phyloP scores from a whole-genome alignment of 2,888 invertebrate species.

The Vanessa cardui region DNA sequence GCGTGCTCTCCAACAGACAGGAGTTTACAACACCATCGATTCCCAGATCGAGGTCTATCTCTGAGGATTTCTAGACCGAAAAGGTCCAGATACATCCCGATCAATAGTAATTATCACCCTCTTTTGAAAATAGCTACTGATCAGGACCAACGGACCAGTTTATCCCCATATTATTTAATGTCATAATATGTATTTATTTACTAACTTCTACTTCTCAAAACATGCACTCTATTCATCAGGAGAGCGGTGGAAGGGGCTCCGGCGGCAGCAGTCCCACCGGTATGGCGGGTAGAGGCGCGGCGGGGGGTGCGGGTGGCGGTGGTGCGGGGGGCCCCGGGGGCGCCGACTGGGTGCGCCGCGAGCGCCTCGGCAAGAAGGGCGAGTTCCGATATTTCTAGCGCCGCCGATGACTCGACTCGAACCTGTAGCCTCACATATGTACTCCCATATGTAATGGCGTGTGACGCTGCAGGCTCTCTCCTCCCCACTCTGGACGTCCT shows the following conservation, averaged over 20 bases:
- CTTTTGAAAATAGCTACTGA: too few relatives aligned
- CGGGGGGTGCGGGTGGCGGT: constrained; percentile 68
- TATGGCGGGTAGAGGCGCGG: constrained; percentile 51
- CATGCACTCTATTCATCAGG: constrained; percentile 49
- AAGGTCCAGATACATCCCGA: too few relatives aligned
- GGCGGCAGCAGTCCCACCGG: constrained; percentile 69
- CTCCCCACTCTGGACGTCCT: constrained; percentile 18
- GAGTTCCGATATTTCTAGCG: constrained; percentile 95
- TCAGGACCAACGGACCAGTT: too few relatives aligned
- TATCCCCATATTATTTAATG: too few relatives aligned
- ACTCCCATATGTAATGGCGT: neutral
- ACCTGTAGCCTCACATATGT: neutral
- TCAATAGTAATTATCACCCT: too few relatives aligned
- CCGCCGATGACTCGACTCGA: constrained; percentile 12
- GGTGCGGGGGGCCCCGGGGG: constrained; percentile 76
- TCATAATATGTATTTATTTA: too few relatives aligned
- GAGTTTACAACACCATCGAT: too few relatives aligned
- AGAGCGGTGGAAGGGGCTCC: constrained; percentile 68
- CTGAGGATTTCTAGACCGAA: too few relatives aligned
- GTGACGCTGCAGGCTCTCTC: constrained; percentile 12
- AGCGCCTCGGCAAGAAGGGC: constrained; percentile 95
- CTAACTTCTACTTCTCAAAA: too few relatives aligned
- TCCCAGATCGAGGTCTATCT: too few relatives aligned
- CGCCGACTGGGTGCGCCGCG: constrained; percentile 93
- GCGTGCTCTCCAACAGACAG: too few relatives aligned